Base-by-base conservation (phyloP, 2,797 vertebrate species). In the Rhodeus uyekii region DNA sequence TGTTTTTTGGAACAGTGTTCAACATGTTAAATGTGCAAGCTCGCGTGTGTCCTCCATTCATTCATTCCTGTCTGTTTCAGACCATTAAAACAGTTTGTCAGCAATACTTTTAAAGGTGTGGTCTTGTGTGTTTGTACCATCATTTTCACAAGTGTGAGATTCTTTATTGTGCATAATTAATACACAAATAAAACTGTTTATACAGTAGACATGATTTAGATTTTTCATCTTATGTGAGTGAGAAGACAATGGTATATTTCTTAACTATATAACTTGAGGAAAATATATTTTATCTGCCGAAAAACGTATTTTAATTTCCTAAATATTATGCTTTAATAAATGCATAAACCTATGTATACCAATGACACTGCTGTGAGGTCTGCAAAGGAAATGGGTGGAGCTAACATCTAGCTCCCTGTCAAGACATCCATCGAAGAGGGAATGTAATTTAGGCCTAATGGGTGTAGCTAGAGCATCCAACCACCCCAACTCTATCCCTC, bases 61-160 rank as follows among this genome's bases (percentile, higher is more conserved):
- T 84, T 83, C 65, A 80, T 78, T 84, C 36, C 73, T 60, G 65
- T 82, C 73, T 60, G 65, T 82, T 82, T 84, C 71, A 83, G 72
- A 86, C 77, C 79, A 87, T 84, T 84, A 84, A 87, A 80, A 77
- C 71, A 34, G 76, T 83, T 84, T 69, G 42, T 82, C 72, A 65
- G 58, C 46, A 74, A 38, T 44, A 19, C 34, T 44, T 44, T 5
- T 60, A 60, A 60, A 60, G 24, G 60, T 67, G 76, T 68, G 34
- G 14, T 39, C n/a, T 29, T 34, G 2, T 67, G 16, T 19, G 14
- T 13, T 19, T 67, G 13, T 19, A 34, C 36, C 16, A 61, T 10
- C 14, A 75, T 44, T 68, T 68, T 68, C 8, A 42, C n/a, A 22
- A 18, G 42, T 48, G 27, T 71, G 9, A 71, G 18, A 22, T 46